Base-by-base conservation (phyloP, 2,113 vertebrate genomes). In the Hippoglossus stenolepis region DNA sequence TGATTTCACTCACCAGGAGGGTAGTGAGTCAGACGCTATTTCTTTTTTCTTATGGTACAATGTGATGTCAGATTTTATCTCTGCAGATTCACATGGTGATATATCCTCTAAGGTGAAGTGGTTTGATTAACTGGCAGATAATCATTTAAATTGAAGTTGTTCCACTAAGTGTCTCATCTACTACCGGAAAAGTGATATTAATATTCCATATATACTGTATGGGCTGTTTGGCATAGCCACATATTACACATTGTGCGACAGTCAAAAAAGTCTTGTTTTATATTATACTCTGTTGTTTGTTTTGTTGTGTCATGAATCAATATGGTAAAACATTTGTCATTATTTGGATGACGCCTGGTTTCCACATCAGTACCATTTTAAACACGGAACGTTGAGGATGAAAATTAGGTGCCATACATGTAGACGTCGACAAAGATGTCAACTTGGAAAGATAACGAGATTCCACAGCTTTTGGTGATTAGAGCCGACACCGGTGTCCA, bases 111-210 rank as follows among this genome's bases (percentile, higher is more conserved):
- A 82, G 63, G 68, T 77, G 72, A 73, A 83, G 56, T 73, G 65
- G 28, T 80, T 80, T 86, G 77, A 86, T 86, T 85, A 80, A 83
- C 70, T 79, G 70, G 58, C 18, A 8, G 65, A 13, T 82, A 82
- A 80, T 82, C 64, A 88, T 86, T 77, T 72, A 64, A 74, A 84
- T 80, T 77, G 62, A 77, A 87, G 77, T 45, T 31, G 67, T 76
- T 76, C 56, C 18, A 40, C 57, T 67, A 49, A 71, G 61, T 83
- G 61, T 74, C 43, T 87, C 72, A 69, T 79, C 67, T 87, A 15
- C 64, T 56, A 76, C 21, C 77, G n/a, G 59, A 62, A 78, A 79
- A 64, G 49, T 23, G 4, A 69, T 65, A 69, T 31, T 7, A 31
- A 28, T 38, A 77, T 64, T 20, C 31, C 64, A 58, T 64, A 15